Evolutionary conservation across 2,113 vertebrate species (phyloP), one percentile per base, ranked within the genome.

Genomic region (Gymnorhina tibicen): DNA sequence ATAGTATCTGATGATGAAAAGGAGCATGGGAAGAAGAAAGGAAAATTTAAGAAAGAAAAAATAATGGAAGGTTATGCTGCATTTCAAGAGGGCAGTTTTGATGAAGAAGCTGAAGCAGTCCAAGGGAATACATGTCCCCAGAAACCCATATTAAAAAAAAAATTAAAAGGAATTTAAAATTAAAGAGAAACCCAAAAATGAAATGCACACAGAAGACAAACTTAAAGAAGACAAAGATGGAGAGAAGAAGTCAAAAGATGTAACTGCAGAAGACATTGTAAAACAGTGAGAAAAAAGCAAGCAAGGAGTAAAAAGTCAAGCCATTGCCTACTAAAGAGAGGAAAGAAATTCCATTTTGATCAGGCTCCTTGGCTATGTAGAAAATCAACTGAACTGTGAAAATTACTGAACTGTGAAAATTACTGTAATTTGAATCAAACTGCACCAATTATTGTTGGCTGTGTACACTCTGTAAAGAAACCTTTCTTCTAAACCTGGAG

Each of bases 1-100:
- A 81, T 97, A 32, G 97, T 98, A 20, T 99, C 98, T 6, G 99
- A 99, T 42, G 99, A 99, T 33, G 98, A 99, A 96, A 99, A 99
- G 85, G 99, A 99, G 69, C 98, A 99, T 95, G 97, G 98, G 85
- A 99, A 99, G 98, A 99, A 99, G 95, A 99, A 99, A 98, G 98
- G 99, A 94, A 99, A 99, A 97, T 99, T 99, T 93, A 99, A 99
- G 98, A 99, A 99, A 95, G 98, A 99, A 96, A 99, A 99, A 96
- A 98, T 98, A 87, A 99, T 98, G n/a, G 99, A 99, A 97, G 98
- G 98, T 49, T 99, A 99, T 94, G 98, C 98, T 8, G 99, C 99
- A 50, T 99, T 99, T 96, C 99, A 99, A 97, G 99, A 99, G 97
- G 99, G 99, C 94, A 99, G 98, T 84, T 99, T 99, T 0, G 98